Conservation (phyloP, 2,888 invertebrate species). For the Tachina fera region DNA sequence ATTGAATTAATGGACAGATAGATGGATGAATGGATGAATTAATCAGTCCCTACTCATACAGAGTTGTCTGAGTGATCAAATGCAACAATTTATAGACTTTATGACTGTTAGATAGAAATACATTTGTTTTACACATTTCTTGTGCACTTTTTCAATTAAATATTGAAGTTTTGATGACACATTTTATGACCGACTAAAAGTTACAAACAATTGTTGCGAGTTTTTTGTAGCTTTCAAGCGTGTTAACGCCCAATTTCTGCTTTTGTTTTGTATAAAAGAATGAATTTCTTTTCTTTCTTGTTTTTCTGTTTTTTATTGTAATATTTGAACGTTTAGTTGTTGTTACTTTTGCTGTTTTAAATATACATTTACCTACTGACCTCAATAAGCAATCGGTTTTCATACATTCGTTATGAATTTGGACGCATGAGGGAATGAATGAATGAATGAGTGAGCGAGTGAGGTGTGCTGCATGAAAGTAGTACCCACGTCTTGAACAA, state of each 20-base stretch:
- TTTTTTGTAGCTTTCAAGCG: conserved; percentile 31
- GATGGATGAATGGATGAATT: conserved; percentile 6
- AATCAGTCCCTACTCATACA: conserved; percentile 34
- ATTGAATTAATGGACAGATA: neutral
- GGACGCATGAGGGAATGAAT: conserved; percentile 13
- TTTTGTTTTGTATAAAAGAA: conserved; percentile 49
- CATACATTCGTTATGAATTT: conserved; percentile 47
- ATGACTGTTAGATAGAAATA: neutral
- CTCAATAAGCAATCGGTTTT: conserved; percentile 58
- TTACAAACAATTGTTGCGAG: conserved; percentile 1
- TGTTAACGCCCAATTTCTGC: conserved; percentile 66
- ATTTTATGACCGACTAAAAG: neutral
- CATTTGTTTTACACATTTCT: neutral
- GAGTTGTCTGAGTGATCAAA: conserved; percentile 53
- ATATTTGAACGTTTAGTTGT: conserved; percentile 8
- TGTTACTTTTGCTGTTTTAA: conserved; percentile 31
- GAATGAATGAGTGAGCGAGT: neutral
- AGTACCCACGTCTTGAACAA: conserved; percentile 52
- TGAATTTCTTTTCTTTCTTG: conserved; percentile 52
- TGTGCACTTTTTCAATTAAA: conserved; percentile 30
- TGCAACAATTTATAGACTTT: neutral
- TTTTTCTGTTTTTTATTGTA: conserved; percentile 18
- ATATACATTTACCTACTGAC: conserved; percentile 67
- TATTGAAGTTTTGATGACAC: neutral
- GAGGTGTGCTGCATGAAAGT: conserved; percentile 39